These are phyloP conservation scores for Lepidurus arcticus DNA, from an alignment of 1,140 invertebrate genomes.

Conservation along the genomic window DNA sequence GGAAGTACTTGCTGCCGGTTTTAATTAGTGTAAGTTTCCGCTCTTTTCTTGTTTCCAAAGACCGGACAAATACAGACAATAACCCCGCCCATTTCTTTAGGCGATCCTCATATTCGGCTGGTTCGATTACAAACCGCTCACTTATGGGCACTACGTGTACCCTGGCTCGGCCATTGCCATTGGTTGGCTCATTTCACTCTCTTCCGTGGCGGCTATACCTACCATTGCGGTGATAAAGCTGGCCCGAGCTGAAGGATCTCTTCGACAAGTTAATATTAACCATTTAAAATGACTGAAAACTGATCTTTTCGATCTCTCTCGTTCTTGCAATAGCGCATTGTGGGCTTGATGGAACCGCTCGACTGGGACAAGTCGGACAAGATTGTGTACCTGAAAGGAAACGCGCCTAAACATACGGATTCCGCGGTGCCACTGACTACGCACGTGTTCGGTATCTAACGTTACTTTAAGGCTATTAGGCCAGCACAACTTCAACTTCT, in stretches of 20 bases:
- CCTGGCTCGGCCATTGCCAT: slow-evolving; percentile 68
- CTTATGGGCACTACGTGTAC: slow-evolving; percentile 65
- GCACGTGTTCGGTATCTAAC: neutral
- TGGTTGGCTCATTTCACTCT: slow-evolving; percentile 67
- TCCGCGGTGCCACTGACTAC: neutral
- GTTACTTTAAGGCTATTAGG: neutral
- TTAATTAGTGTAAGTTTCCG: slow-evolving; percentile 56
- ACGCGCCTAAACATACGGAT: neutral
- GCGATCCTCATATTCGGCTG: slow-evolving; percentile 76
- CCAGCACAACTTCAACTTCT: neutral
- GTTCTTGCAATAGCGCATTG: slow-evolving; percentile 47
- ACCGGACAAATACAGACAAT: neutral
- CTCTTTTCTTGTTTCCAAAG: neutral
- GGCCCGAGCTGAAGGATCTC: slow-evolving; percentile 50
- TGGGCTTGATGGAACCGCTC: slow-evolving; percentile 55
- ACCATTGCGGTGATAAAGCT: slow-evolving; percentile 58
- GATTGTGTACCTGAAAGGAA: neutral
- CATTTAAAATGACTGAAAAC: slow-evolving; percentile 37
- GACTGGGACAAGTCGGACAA: slow-evolving; percentile 6
- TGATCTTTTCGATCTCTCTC: slow-evolving; percentile 31
- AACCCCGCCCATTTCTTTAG: slow-evolving; percentile 46
- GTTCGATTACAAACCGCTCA: slow-evolving; percentile 70
- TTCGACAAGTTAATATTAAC: slow-evolving; percentile 47
- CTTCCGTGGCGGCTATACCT: slow-evolving; percentile 65
- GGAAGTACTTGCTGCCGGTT: slow-evolving; percentile 69